Conservation (phyloP, 2,888 invertebrate species). For the Caenorhabditis sp. region DNA sequence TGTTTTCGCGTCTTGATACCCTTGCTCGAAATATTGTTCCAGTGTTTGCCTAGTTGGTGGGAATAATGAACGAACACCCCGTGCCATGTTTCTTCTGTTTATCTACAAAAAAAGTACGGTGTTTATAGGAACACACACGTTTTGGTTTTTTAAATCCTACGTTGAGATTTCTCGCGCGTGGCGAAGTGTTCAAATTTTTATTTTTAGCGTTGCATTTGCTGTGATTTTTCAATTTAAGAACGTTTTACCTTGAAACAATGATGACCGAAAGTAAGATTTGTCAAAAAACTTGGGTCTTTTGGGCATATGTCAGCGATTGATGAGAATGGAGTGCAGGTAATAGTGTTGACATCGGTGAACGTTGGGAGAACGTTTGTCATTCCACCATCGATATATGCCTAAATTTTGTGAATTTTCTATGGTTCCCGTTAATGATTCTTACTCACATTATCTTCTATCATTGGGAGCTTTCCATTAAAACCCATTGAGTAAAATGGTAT, state of each 20-base stretch:
- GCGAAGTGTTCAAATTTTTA: constrained; percentile 11
- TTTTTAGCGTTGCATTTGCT: not conserved
- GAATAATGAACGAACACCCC: constrained; percentile 71
- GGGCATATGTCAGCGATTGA: constrained; percentile 72
- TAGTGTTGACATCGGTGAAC: constrained; percentile 85
- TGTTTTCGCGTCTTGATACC: constrained; percentile 70
- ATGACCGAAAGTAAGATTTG: constrained; percentile 49
- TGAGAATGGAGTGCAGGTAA: constrained; percentile 94
- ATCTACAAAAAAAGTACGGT: constrained; percentile 59
- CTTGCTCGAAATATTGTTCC: constrained; percentile 70
- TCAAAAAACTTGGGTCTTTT: constrained; percentile 35
- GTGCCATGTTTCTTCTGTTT: constrained; percentile 70
- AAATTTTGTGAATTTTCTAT: constrained; percentile 11
- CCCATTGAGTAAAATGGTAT: constrained; percentile 90
- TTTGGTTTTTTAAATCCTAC: not conserved
- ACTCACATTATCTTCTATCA: constrained; percentile 71
- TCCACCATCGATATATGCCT: constrained; percentile 89
- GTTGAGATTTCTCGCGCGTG: constrained; percentile 17
- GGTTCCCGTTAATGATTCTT: no score
- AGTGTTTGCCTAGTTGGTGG: constrained; percentile 70
- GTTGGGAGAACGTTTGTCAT: constrained; percentile 92
- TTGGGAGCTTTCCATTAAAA: constrained; percentile 80
- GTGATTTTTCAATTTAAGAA: not conserved
- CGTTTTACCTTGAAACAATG: constrained; percentile 62
- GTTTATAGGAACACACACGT: not conserved